Evolutionary conservation across 2,113 vertebrate genomes (phyloP).

Genomic region (Oryzias curvinotus): DNA sequence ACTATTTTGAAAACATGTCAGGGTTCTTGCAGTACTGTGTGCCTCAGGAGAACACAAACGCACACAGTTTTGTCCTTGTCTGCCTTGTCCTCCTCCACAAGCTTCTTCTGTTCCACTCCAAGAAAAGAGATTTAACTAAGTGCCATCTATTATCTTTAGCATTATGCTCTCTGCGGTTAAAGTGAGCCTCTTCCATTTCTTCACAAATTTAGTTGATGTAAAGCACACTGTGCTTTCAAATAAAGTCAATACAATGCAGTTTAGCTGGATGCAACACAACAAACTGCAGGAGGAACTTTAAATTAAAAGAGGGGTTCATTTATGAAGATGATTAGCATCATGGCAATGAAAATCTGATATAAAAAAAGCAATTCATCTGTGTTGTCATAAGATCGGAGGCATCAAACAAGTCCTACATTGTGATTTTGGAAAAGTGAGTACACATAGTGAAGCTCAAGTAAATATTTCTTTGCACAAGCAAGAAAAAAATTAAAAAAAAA

Average conservation of each 20-base stretch:
- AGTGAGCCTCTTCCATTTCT: not conserved
- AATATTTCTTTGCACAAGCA: conserved; percentile 57
- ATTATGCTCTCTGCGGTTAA: conserved; percentile 20
- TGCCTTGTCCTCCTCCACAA: conserved; percentile 22
- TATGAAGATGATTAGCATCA: conserved; percentile 8
- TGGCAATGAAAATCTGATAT: conserved; percentile 9
- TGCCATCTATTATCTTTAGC: conserved; percentile 9
- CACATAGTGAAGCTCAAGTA: conserved; percentile 18
- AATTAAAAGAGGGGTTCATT: conserved; percentile 4
- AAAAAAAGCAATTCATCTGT: conserved; percentile 10
- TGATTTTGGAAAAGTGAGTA: not conserved
- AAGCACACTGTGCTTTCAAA: not conserved
- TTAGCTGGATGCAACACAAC: conserved; percentile 24
- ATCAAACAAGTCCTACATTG: conserved; percentile 30
- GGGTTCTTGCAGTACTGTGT: conserved; percentile 38
- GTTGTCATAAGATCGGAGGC: conserved; percentile 20
- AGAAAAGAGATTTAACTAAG: conserved; percentile 28
- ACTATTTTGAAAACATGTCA: conserved; percentile 39
- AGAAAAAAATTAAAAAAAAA: conserved; percentile 33
- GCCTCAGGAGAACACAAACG: conserved; percentile 36
- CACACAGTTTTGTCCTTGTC: conserved; percentile 30
- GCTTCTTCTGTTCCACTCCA: conserved; percentile 18
- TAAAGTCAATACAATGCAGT: conserved; percentile 5
- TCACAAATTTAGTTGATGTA: conserved; percentile 1
- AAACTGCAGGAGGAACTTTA: conserved; percentile 2